Evolutionary conservation across 2,113 vertebrate species (phyloP).

Genomic region (Pantherophis guttatus): DNA sequence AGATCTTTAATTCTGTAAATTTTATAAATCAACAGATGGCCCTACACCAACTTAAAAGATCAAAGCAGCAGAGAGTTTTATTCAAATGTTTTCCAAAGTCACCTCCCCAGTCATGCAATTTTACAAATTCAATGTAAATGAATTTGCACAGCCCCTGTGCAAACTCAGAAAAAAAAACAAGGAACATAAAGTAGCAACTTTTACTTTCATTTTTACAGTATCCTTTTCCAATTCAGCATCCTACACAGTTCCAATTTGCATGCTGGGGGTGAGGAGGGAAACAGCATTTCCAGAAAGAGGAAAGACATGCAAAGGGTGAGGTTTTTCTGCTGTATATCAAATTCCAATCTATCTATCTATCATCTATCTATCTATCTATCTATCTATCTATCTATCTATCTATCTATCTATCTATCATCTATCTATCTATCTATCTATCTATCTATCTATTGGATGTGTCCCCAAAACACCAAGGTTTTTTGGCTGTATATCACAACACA

Average conservation of each 20-base stretch:
- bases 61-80: not conserved
- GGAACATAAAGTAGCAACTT: not conserved
- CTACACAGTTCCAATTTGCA: not conserved
- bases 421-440: too few relatives aligned
- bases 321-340: not conserved
- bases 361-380: too few relatives aligned
- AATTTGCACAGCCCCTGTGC: not conserved
- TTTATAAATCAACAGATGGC: not conserved
- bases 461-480: not conserved
- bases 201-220: not conserved
- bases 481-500: not conserved
- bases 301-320: not conserved
- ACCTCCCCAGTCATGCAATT: not conserved
- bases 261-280: not conserved
- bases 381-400: too few relatives aligned
- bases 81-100: not conserved
- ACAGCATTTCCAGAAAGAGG: not conserved
- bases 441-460: not conserved
- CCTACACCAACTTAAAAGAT: not conserved
- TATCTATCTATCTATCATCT: too few relatives aligned
- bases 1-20: not conserved
- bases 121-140: not conserved
- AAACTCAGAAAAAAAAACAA: not conserved
- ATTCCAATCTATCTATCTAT: not conserved
- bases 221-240: not conserved